These are phyloP conservation scores for Hassar affinis DNA, from an alignment of 2,113 vertebrate species.

Conservation along the genomic window DNA sequence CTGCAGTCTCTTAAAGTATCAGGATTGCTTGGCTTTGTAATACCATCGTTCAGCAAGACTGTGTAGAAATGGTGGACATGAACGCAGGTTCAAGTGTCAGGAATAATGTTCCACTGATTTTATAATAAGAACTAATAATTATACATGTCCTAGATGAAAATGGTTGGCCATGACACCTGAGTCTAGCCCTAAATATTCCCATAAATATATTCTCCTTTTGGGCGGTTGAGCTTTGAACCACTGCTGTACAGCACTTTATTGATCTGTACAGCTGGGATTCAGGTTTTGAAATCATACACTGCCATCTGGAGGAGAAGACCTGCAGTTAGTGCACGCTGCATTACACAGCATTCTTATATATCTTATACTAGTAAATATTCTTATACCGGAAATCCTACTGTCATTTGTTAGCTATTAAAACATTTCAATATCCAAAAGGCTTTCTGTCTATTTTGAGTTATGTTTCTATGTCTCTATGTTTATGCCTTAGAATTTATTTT, in stretches of 20 bases:
- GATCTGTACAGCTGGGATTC: neutral
- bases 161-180: neutral
- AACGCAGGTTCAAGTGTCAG: neutral
- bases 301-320: neutral
- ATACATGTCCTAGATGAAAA: neutral
- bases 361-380: neutral
- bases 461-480: neutral
- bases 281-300: neutral
- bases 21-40: neutral
- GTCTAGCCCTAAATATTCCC: neutral
- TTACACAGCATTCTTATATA: neutral
- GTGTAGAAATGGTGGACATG: neutral
- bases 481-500: neutral
- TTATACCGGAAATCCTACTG: neutral
- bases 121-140: neutral
- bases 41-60: neutral
- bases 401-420: neutral
- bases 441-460: neutral
- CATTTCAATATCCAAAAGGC: neutral
- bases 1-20: neutral
- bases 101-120: neutral
- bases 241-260: neutral
- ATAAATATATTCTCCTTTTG: neutral
- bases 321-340: neutral
- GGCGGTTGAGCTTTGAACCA: neutral